Evolutionary conservation across 2,888 invertebrate genomes (phyloP).

Genomic region (Buathra laborator): DNA sequence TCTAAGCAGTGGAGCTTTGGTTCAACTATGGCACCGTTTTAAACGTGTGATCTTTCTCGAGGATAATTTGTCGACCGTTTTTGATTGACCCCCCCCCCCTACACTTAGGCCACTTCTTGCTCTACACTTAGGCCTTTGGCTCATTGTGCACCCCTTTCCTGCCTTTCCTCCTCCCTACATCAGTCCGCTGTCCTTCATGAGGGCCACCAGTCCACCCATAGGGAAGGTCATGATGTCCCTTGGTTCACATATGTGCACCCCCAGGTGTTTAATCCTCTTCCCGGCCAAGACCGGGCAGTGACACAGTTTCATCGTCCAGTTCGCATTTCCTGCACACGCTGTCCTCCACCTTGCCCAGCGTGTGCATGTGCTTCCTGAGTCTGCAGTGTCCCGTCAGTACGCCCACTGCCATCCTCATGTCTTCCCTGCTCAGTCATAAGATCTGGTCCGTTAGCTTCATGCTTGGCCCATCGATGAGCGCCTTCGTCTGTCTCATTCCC

Average conservation of each 20-base stretch:
- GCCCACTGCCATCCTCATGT: not conserved
- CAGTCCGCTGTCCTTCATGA: conserved; percentile 14
- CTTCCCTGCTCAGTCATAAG: not conserved
- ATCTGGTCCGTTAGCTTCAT: not conserved
- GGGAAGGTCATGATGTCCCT: not conserved
- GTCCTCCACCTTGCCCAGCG: not conserved
- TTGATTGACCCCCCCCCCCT: no score
- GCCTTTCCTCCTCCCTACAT: not conserved
- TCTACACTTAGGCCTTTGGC: conserved; percentile 9
- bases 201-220: not conserved
- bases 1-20: no score
- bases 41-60: no score
- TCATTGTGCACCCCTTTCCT: conserved; percentile 16
- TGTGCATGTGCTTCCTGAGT: conserved; percentile 23
- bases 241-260: not conserved
- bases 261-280: not conserved
- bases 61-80: no score
- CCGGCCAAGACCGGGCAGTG: not conserved
- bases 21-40: no score
- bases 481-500: conserved; percentile 12
- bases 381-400: not conserved
- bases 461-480: not conserved
- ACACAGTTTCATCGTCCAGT: not conserved
- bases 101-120: no score
- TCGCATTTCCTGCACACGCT: not conserved